phyloP scores from a whole-genome alignment of 2,888 invertebrate genomes.

The Cerceris rybyensis region DNA sequence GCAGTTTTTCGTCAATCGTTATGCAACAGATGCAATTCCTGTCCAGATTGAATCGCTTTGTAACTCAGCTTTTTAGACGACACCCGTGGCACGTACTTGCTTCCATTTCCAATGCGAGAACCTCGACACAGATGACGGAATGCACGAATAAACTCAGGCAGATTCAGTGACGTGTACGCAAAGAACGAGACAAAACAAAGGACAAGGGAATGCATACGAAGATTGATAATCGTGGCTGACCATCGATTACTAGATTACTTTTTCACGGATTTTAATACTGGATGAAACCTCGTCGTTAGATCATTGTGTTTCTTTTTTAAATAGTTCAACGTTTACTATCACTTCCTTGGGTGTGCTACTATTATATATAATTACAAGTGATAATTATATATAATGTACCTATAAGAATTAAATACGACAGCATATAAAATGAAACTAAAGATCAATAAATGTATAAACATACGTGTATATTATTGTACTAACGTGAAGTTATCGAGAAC shows the following conservation, averaged over 20 bases:
- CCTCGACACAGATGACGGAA: conserved; percentile 17
- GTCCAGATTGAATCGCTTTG: conserved; percentile 10
- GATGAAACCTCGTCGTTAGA: conserved; percentile 22
- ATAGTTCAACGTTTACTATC: conserved; percentile 19
- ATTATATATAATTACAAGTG: conserved; percentile 13
- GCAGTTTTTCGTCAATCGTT: background rate
- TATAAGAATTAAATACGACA: background rate
- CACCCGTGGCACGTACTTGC: conserved; percentile 19
- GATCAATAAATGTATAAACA: conserved; percentile 14
- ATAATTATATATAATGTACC: conserved; percentile 13
- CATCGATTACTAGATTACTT: conserved; percentile 44
- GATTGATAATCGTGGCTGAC: conserved; percentile 24
- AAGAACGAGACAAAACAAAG: conserved; percentile 12
- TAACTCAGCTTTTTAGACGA: conserved; percentile 25
- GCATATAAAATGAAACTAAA: conserved; percentile 4
- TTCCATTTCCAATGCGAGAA: background rate
- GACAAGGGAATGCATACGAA: conserved; percentile 11
- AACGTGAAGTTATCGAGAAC: conserved; percentile 25
- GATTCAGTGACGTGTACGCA: conserved; percentile 7
- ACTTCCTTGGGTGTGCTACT: conserved; percentile 24
- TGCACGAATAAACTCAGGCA: conserved; percentile 10
- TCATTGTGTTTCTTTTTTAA: background rate
- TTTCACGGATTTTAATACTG: conserved; percentile 68
- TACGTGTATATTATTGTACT: conserved; percentile 39
- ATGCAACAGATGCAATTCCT: conserved; percentile 26